Percentiles rank a stretch among this genome's conserved stretches.
phyloP scores from a whole-genome alignment of 2,888 invertebrate genomes.

The Thysanoteuthis rhombus region DNA sequence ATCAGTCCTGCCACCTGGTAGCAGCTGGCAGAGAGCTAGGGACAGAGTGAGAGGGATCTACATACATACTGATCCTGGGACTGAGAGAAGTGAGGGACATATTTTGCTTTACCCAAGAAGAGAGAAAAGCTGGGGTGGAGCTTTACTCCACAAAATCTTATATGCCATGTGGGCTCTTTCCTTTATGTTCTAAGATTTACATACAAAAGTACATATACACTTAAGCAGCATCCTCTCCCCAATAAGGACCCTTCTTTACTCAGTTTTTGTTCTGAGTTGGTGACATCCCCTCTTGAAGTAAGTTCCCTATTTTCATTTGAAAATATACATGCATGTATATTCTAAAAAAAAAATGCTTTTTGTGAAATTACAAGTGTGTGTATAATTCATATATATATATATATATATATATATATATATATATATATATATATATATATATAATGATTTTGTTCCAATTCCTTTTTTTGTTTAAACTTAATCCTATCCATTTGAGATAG shows the following conservation, averaged over 20 bases:
- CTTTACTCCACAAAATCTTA: background rate
- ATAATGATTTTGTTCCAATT: background rate
- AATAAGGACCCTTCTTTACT: background rate
- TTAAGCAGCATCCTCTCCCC: background rate
- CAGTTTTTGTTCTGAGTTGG: background rate
- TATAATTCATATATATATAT: background rate
- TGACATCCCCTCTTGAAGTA: background rate
- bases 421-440: too few species aligned
- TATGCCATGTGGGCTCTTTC: background rate
- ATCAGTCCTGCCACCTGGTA: background rate
- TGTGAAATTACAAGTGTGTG: too few species aligned
- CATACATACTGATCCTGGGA: too few species aligned
- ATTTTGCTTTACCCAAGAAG: background rate
- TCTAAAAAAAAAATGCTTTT: too few species aligned
- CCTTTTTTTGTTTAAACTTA: too few species aligned
- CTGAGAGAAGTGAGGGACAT: background rate
- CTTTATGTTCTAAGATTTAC: background rate
- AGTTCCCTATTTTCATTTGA: background rate
- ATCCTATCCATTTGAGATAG: too few species aligned
- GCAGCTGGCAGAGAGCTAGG: background rate
- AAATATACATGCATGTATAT: background rate
- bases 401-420: constrained; percentile 1
- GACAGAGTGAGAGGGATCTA: background rate
- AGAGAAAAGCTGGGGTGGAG: background rate
- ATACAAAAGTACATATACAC: background rate